Percentiles rank a stretch among this genome's conserved stretches.
Evolutionary conservation across 2,113 vertebrate genomes (phyloP).

Genomic region (Probosciger aterrimus): DNA sequence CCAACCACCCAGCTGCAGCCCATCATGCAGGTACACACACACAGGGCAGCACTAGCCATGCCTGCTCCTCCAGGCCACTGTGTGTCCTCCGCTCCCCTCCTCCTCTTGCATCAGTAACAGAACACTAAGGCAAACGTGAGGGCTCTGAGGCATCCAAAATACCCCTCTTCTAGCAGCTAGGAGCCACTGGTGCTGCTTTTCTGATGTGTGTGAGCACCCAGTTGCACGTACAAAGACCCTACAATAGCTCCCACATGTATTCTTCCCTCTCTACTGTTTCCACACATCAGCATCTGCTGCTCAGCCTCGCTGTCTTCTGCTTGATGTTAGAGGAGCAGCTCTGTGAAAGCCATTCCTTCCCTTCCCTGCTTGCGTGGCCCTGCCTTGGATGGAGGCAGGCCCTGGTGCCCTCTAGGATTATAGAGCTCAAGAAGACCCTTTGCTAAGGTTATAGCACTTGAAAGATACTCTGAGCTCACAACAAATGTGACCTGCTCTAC

Average conservation of each 20-base stretch:
- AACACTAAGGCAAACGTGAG: neutral
- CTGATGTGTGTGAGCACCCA: neutral
- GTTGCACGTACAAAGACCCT: neutral
- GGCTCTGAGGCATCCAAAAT: neutral
- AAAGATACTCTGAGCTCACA: neutral
- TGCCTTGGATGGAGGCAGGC: neutral
- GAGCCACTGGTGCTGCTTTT: neutral
- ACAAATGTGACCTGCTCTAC: neutral
- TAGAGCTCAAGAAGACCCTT: neutral
- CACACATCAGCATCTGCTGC: neutral
- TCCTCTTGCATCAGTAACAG: neutral
- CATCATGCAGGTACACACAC: neutral
- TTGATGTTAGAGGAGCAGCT: neutral
- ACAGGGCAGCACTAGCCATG: neutral
- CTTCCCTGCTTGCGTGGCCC: neutral
- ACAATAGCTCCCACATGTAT: neutral
- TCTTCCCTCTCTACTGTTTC: neutral
- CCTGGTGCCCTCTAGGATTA: neutral
- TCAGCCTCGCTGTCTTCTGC: neutral
- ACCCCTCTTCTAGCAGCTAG: neutral
- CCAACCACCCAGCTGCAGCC: neutral
- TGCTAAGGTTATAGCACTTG: neutral
- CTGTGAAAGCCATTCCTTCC: neutral
- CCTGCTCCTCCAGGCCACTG: neutral
- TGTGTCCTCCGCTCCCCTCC: neutral